A percentile compares a stretch with the other conserved stretches of the same genome.
phyloP scores from a whole-genome alignment of 2,888 invertebrate species.

The Calliphora vomitoria region DNA sequence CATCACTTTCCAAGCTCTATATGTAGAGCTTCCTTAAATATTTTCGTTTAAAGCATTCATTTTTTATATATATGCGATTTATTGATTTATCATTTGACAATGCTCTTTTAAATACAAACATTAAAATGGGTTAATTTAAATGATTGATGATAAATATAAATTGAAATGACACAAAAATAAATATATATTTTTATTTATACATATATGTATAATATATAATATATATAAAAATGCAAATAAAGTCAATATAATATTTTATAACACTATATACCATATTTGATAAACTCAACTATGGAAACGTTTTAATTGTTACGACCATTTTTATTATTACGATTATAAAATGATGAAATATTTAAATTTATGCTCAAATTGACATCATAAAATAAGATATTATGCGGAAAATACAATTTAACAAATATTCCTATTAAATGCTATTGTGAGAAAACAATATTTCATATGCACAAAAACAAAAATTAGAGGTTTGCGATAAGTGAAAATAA shows the following conservation, averaged over 20 bases:
- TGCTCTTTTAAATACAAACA: slow-evolving; percentile 9
- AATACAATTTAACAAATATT: background rate
- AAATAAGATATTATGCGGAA: background rate
- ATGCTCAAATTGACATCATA: background rate
- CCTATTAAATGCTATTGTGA: background rate
- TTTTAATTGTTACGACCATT: slow-evolving; percentile 21
- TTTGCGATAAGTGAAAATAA: too few species aligned
- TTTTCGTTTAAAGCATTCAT: background rate
- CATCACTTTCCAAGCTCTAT: too few species aligned
- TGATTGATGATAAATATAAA: slow-evolving; percentile 29
- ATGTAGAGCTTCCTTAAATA: too few species aligned
- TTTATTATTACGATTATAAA: slow-evolving; percentile 2
- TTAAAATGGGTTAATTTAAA: slow-evolving; percentile 22
- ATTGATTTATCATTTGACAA: slow-evolving; percentile 22
- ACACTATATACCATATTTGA: background rate
- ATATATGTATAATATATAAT: background rate
- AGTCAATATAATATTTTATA: too few species aligned
- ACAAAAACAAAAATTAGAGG: background rate
- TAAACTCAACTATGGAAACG: background rate
- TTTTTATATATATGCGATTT: background rate
- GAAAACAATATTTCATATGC: too few species aligned
- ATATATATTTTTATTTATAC: background rate
- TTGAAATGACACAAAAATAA: slow-evolving; percentile 14
- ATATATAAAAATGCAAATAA: background rate
- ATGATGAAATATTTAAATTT: slow-evolving; percentile 8